Evolutionary conservation across 2,888 invertebrate species (phyloP).

Genomic region (Drosophila nigricruria): DNA sequence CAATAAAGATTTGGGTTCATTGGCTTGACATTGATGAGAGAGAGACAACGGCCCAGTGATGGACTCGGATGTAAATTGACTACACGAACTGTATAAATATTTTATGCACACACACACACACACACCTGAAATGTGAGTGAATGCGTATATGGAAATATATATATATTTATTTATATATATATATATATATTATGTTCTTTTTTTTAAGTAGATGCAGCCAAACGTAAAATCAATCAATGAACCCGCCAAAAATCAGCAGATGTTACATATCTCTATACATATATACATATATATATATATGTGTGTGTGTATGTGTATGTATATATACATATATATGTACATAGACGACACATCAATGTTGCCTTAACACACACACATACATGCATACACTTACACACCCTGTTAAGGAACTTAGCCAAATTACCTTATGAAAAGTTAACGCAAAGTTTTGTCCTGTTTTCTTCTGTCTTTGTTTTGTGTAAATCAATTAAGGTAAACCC

Average conservation of each 20-base stretch:
- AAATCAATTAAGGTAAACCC: slow-evolving; percentile 47
- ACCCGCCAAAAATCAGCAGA: slow-evolving; percentile 58
- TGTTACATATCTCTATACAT: slow-evolving; percentile 28
- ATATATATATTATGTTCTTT: neutral
- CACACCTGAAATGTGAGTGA: slow-evolving; percentile 15
- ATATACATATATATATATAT: neutral
- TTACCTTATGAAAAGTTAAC: slow-evolving; percentile 43
- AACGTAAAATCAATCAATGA: slow-evolving; percentile 58
- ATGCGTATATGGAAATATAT: neutral
- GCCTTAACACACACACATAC: neutral
- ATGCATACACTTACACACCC: too few species aligned
- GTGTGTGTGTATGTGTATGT: neutral
- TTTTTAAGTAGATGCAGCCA: slow-evolving; percentile 73
- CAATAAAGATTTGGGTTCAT: slow-evolving; percentile 77
- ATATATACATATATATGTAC: neutral
- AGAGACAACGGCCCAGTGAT: slow-evolving; percentile 68
- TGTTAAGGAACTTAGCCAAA: slow-evolving; percentile 38
- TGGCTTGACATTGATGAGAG: slow-evolving; percentile 75
- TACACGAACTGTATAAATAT: slow-evolving; percentile 77
- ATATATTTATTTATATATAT: slow-evolving; percentile 24
- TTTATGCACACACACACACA: slow-evolving; percentile 44
- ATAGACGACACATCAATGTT: slow-evolving; percentile 18
- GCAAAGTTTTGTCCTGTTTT: slow-evolving; percentile 39
- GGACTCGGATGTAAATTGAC: slow-evolving; percentile 74
- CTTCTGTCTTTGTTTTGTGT: slow-evolving; percentile 1